These are phyloP conservation scores for Epizoanthus scotinus DNA, from an alignment of 92 coral and sea anemone species.

Conservation along the genomic window DNA sequence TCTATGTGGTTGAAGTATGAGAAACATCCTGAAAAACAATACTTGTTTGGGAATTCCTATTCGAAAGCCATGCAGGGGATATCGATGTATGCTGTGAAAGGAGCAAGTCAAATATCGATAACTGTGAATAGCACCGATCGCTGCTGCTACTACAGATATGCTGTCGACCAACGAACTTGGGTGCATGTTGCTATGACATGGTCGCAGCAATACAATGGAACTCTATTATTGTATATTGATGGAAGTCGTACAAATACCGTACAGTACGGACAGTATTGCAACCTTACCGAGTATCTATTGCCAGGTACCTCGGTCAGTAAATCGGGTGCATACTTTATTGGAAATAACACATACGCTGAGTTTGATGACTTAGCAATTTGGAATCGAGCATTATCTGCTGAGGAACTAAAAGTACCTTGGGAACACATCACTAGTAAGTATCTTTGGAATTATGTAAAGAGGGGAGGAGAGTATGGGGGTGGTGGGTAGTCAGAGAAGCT, in stretches of 20 bases:
- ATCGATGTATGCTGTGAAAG: neutral
- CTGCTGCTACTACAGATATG: slow-evolving; percentile 1
- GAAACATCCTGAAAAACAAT: neutral
- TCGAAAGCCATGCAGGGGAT: slow-evolving; percentile 26
- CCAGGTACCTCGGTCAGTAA: neutral
- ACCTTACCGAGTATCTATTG: slow-evolving; percentile 10
- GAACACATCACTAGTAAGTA: slow-evolving; percentile 44
- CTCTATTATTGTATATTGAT: neutral
- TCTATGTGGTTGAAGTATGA: slow-evolving; percentile 50
- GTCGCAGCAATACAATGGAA: neutral
- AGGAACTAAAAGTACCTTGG: slow-evolving; percentile 1
- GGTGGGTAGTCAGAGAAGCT: no score
- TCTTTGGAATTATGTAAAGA: no score
- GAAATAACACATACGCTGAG: slow-evolving; percentile 25
- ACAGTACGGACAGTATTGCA: slow-evolving; percentile 2
- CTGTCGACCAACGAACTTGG: neutral
- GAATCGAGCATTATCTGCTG: slow-evolving; percentile 5
- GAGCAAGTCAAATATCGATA: neutral
- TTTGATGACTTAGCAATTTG: slow-evolving; percentile 65
- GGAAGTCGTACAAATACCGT: neutral
- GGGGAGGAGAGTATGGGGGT: no score
- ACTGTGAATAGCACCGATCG: neutral
- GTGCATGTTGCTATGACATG: slow-evolving; percentile 8
- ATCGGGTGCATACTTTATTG: slow-evolving; percentile 19
- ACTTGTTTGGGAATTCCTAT: slow-evolving; percentile 58